These are phyloP conservation scores for Poecilus cupreus DNA, from an alignment of 2,888 invertebrate genomes.

Conservation along the genomic window DNA sequence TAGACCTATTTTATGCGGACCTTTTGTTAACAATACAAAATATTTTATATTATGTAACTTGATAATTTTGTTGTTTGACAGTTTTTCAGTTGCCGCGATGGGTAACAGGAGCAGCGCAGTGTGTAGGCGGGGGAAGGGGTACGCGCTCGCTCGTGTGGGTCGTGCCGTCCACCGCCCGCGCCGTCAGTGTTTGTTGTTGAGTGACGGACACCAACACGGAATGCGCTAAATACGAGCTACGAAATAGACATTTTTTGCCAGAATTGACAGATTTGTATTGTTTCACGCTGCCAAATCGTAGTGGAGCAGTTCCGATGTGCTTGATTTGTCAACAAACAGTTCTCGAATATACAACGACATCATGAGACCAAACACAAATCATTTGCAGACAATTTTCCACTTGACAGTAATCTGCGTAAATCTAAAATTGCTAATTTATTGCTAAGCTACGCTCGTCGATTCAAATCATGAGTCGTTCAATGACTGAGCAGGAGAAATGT, in stretches of 20 bases:
- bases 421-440: slow-evolving; percentile 19
- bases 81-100: neutral
- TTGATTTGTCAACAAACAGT: slow-evolving; percentile 61
- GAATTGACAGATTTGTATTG: slow-evolving; percentile 59
- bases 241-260: slow-evolving; percentile 58
- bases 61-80: too few relatives aligned
- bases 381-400: slow-evolving; percentile 64
- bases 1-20: neutral
- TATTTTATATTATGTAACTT: too few relatives aligned
- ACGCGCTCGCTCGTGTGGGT: neutral
- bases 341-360: slow-evolving; percentile 56
- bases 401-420: slow-evolving; percentile 60
- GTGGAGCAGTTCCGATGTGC: slow-evolving; percentile 57
- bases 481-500: too few relatives aligned
- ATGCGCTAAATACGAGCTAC: slow-evolving; percentile 27
- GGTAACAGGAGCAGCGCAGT: neutral
- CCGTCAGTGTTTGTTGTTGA: neutral
- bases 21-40: neutral
- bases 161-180: neutral
- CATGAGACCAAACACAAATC: slow-evolving; percentile 54
- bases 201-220: neutral
- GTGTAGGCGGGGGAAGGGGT: neutral
- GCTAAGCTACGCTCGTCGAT: too few relatives aligned
- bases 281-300: slow-evolving; percentile 56
- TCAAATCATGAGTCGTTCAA: too few relatives aligned